A percentile compares a stretch with the other conserved stretches of the same genome.
These are phyloP conservation scores for Diadophis punctatus DNA, from an alignment of 2,113 vertebrate species.

Conservation along the genomic window DNA sequence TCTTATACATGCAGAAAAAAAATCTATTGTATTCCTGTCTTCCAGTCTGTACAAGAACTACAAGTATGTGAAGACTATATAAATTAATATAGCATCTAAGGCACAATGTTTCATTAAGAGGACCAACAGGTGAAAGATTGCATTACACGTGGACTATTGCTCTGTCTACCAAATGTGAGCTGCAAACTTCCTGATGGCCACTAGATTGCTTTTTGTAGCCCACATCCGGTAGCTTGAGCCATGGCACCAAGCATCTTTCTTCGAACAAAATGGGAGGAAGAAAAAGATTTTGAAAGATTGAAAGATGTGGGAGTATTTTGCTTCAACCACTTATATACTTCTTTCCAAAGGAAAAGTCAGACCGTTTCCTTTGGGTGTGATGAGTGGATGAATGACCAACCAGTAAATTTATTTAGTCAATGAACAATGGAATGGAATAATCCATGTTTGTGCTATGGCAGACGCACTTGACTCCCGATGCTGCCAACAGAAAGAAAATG, in stretches of 20 bases:
- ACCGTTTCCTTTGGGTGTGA: not conserved
- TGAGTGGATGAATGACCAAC: not conserved
- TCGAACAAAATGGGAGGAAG: not conserved
- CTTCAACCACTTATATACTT: not conserved
- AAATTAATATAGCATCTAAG: not conserved
- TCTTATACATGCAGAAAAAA: not conserved
- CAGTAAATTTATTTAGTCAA: not conserved
- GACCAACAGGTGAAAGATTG: not conserved
- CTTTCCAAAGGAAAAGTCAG: not conserved
- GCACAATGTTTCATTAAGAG: not conserved
- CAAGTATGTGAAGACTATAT: not conserved
- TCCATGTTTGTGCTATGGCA: not conserved
- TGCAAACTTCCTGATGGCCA: not conserved
- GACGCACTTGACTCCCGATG: not conserved
- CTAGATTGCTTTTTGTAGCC: not conserved
- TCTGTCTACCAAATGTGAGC: not conserved
- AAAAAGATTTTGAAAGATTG: not conserved
- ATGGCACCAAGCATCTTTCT: not conserved
- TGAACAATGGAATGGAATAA: not conserved
- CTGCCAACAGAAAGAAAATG: not conserved
- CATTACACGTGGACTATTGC: not conserved
- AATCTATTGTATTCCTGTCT: not conserved
- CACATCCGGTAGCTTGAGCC: not conserved
- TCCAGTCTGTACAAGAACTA: not conserved
- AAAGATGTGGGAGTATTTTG: not conserved